Evolutionary conservation across 2,888 invertebrate genomes (phyloP).

Genomic region (Lycophotia porphyrea): DNA sequence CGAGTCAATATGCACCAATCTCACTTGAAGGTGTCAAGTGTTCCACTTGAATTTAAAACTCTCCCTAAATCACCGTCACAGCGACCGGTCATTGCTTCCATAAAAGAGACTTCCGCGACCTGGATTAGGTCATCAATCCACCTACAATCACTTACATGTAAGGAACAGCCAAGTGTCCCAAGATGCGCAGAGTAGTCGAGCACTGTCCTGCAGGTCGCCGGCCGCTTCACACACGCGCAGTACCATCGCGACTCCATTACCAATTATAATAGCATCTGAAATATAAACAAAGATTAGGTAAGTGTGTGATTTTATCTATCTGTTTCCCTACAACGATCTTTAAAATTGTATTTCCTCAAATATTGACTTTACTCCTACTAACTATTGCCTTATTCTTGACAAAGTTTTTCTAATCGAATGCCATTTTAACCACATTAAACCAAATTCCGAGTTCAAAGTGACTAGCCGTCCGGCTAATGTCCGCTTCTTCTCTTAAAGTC

Average conservation of each 20-base stretch:
- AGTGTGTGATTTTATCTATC: not conserved
- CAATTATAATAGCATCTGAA: conserved; percentile 93
- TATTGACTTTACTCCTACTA: not conserved
- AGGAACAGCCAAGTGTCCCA: conserved; percentile 95
- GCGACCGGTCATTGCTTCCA: not conserved
- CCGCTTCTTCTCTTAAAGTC: not conserved
- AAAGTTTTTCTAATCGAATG: not conserved
- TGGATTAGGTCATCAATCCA: not conserved
- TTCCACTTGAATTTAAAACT: not conserved
- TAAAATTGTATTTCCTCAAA: not conserved
- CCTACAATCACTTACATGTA: conserved; percentile 87
- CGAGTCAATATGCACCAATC: not conserved
- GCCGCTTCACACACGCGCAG: conserved; percentile 92
- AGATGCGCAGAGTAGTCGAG: conserved; percentile 92
- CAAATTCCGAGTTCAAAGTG: not conserved
- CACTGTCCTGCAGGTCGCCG: conserved; percentile 91
- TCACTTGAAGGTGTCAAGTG: not conserved
- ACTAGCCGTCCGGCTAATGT: not conserved
- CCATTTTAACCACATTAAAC: not conserved
- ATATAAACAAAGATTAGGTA: not conserved
- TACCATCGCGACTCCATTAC: conserved; percentile 94
- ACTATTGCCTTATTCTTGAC: not conserved
- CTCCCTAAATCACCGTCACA: not conserved
- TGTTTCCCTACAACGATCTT: not conserved
- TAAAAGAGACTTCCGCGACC: not conserved